Evolutionary conservation across 2,113 vertebrate species (phyloP).

Genomic region (Condylura cristata): DNA sequence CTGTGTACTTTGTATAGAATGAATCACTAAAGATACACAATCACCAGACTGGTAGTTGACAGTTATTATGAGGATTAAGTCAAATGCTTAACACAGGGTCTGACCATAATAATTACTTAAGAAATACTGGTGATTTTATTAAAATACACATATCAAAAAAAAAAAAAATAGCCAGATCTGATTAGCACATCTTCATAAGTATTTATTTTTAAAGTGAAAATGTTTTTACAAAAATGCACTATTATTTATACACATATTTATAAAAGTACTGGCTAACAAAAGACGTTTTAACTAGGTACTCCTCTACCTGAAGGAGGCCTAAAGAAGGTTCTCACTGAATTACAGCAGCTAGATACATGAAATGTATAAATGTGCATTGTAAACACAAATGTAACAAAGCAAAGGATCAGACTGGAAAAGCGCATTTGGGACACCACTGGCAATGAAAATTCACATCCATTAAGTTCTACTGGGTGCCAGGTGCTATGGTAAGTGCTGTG

Average conservation of each 20-base stretch:
- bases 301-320: background rate
- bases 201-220: background rate
- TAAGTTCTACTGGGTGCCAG: background rate
- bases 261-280: background rate
- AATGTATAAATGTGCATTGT: background rate
- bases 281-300: background rate
- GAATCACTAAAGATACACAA: background rate
- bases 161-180: background rate
- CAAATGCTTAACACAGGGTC: background rate
- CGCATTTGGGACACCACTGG: accelerated
- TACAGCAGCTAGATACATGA: background rate
- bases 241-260: background rate
- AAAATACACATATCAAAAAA: background rate
- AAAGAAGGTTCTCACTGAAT: background rate
- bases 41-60: background rate
- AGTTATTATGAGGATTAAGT: background rate
- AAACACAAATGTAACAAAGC: background rate
- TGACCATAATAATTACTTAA: background rate
- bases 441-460: background rate
- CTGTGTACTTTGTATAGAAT: background rate
- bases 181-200: background rate
- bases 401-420: background rate
- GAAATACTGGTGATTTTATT: background rate
- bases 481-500: background rate
- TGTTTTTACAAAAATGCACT: background rate